Evolutionary conservation across 53 echinoderm and acorn worm species (phyloP).

Genomic region (Echinometra lucunter): DNA sequence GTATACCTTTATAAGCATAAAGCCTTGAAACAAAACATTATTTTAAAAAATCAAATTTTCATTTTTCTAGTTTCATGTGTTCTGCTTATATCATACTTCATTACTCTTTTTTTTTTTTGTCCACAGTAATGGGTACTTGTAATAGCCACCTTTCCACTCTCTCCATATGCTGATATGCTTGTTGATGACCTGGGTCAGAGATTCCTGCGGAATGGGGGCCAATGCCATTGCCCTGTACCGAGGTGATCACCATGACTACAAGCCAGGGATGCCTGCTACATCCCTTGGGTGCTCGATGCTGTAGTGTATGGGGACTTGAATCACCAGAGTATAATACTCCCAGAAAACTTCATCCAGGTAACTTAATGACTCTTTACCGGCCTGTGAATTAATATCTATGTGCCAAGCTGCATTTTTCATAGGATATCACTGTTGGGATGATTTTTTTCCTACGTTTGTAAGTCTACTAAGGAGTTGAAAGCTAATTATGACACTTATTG

Average conservation of each 20-base stretch:
- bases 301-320: constrained; percentile 80
- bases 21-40: not conserved
- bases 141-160: constrained; percentile 68
- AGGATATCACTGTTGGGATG: no score
- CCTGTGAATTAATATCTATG: no score
- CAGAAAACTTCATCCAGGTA: constrained; percentile 70
- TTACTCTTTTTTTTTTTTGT: not conserved
- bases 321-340: constrained; percentile 61
- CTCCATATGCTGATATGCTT: not conserved
- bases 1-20: not conserved
- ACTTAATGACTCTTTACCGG: not conserved
- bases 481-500: not conserved
- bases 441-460: no score
- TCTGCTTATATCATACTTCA: not conserved
- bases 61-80: not conserved
- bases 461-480: not conserved
- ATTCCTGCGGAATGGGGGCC: constrained; percentile 70
- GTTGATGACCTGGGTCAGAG: constrained; percentile 47
- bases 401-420: no score
- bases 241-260: constrained; percentile 72
- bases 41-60: no score
- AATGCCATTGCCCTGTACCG: constrained; percentile 87
- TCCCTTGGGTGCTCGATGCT: constrained; percentile 77
- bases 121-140: constrained; percentile 83
- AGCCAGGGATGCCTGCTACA: constrained; percentile 66